Conservation (phyloP, 2,113 vertebrate species). For the Bubo scandiacus region DNA sequence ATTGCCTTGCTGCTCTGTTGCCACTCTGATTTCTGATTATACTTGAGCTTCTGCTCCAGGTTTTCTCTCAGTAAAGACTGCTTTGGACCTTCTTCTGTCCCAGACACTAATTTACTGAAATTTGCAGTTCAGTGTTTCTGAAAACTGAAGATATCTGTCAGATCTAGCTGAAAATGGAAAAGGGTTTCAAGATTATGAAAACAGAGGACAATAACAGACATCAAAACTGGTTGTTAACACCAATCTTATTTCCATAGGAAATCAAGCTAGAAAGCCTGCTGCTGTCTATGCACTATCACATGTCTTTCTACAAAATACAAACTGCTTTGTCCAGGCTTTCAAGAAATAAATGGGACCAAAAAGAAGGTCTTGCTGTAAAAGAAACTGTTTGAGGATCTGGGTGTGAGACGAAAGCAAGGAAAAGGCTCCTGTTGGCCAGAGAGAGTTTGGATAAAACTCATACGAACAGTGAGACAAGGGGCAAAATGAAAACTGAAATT, state of each 20-base stretch:
- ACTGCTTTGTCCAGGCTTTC: neutral
- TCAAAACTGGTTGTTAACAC: neutral
- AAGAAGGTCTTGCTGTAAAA: neutral
- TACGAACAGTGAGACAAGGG: fast-evolving
- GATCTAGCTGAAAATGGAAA: neutral
- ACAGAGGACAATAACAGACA: neutral
- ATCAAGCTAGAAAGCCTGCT: neutral
- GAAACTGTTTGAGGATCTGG: neutral
- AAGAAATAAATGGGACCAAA: neutral
- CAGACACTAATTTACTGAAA: neutral
- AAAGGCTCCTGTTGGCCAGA: neutral
- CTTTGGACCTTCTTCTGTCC: neutral
- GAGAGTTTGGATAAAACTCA: neutral
- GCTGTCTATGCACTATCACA: neutral
- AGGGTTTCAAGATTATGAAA: neutral
- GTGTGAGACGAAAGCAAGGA: neutral
- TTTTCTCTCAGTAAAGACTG: neutral
- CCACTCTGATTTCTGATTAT: neutral
- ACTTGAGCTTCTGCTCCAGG: neutral
- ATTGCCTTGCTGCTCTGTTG: neutral
- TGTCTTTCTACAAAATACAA: neutral
- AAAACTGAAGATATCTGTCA: neutral
- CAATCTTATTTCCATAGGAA: neutral
- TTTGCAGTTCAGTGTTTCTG: neutral
- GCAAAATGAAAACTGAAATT: neutral